Evolutionary conservation across 2,888 invertebrate species (phyloP), one percentile per base, ranked within the genome.

Genomic region (Acronicta leporina): DNA sequence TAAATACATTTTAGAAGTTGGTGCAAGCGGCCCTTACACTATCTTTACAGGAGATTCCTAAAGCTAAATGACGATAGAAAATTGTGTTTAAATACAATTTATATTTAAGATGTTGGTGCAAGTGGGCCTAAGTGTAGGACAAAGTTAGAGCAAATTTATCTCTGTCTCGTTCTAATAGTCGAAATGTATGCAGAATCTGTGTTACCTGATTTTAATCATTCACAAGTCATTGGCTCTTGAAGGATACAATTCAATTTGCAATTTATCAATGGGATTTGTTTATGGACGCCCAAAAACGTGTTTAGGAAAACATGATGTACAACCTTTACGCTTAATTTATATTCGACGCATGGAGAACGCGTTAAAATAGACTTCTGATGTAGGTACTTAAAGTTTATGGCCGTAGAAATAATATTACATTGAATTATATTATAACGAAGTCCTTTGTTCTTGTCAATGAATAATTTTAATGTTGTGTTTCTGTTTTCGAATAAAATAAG

Each of bases 181-280:
- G n/a, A n/a, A n/a, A n/a, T n/a, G 1, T 30, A 1, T 8, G 9
- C 1, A 30, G 9, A 8, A 30, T 9, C 15, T 10, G 45, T 49
- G 16, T 40, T 11, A 25, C 48, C 44, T 52, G 45, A 45, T 53
- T 35, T 8, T 9, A 20, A 46, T 45, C 15, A 13, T 10, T 11
- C 16, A 7, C 8, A 63, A n/a, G 47, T 45, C 63, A 72, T 56
- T 56, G 50, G 16, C 62, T 43, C 50, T 41, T 41, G 44, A 53
- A 57, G 57, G 59, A 45, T 60, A 68, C 25, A 15, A 40, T 30
- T 41, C 20, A n/a, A 58, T 70, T 63, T 47, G 68, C 52, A 57
- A 68, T 61, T 65, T 66, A 72, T 75, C 59, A 67, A 63, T 63
- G 69, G 58, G 68, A 42, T 52, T 62, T 38, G 58, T 69, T 50